Base-by-base conservation (phyloP, 2,113 vertebrate species). In the Anoplopoma fimbria region DNA sequence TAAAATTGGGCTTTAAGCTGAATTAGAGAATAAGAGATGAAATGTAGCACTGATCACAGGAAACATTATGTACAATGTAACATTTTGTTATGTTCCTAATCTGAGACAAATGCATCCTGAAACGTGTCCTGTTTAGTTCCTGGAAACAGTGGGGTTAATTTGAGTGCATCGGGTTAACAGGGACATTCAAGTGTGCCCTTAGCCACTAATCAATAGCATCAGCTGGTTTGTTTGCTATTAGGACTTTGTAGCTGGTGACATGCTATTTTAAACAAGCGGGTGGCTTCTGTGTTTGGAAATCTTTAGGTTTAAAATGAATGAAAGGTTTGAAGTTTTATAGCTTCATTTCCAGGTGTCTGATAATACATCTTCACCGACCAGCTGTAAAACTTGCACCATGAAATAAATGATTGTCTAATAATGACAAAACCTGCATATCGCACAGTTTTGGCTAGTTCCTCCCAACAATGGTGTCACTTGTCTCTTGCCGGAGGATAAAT, bases 401-500 rank as follows among this genome's bases (percentile, higher is more conserved):
- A 75, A 47, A 73, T 49, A 63, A 61, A 73, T 51, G 14, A 61
- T 57, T 75, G 69, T 77, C 55, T 55, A 67, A 85, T 70, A n/a
- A 60, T 80, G 78, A 70, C 19, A 70, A 77, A 61, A 77, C 68
- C 63, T 81, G 82, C 61, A 67, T 53, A 69, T 82, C 17, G 13
- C 65, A 72, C 72, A 64, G 58, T 51, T 87, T 74, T 78, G 55
- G 85, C 69, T 79, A 77, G 65, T 53, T 83, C 77, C 62, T 68
- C 65, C 19, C 47, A 64, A 81, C 76, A 89, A 85, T 85, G 84
- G 81, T 89, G 81, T 90, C 86, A 89, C 82, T 91, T 87, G 79
- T 89, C 77, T 86, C 77, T 75, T 55, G 67, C 83, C 25, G 65
- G 83, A 40, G 68, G 76, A 88, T 76, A 67, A 81, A 88, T 72